Base-by-base conservation (phyloP, 2,797 vertebrate genomes). In the Aythya fuligula region DNA sequence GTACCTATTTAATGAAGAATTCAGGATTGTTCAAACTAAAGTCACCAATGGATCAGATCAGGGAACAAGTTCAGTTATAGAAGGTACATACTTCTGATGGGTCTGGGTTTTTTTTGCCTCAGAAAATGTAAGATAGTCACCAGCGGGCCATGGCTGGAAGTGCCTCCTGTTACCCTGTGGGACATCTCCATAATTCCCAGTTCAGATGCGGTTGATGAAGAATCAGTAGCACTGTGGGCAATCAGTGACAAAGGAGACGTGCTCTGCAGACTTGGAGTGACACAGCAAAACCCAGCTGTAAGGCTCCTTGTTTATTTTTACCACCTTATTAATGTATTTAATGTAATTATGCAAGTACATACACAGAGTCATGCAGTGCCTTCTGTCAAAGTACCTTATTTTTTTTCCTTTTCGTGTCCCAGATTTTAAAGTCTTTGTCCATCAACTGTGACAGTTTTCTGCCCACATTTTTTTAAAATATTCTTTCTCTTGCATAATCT, bases 171-270 rank as follows among this genome's bases (percentile, higher is more conserved):
- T 4, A 58, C 98, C 24, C 97, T 99, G 57, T 98, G 98, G 91
- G 99, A 99, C 16, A 97, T 99, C 91, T 99, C 99, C 88, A 98
- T 99, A 95, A 98, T 98, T 89, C 98, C 99, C 1, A 97, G 97
- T 9, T 96, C 97, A 67, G 87, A 86, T 4, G 97, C 97, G 58
- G 97, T 83, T 66, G 90, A 65, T 2, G 97, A 98, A 81, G 98
- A 98, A 27, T 91, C 97, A 74, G 96, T 99, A 32, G 98, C 99
- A 2, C 97, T 99, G 76, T 99, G 99, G 99, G 99, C 99, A 39
- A 98, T 99, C 97, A 99, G 99, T 94, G 99, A 98, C 98, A 99
- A 99, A 95, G 99, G 99, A 49, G 99, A 99, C 0, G 99, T 99
- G 74, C 98, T 99, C 66, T 99, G 99, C 93, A 98, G 99, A 36